Conservation (phyloP, 30 jellyfish, hydroid and myxozoan genomes). For the Chironex yamaguchii region DNA sequence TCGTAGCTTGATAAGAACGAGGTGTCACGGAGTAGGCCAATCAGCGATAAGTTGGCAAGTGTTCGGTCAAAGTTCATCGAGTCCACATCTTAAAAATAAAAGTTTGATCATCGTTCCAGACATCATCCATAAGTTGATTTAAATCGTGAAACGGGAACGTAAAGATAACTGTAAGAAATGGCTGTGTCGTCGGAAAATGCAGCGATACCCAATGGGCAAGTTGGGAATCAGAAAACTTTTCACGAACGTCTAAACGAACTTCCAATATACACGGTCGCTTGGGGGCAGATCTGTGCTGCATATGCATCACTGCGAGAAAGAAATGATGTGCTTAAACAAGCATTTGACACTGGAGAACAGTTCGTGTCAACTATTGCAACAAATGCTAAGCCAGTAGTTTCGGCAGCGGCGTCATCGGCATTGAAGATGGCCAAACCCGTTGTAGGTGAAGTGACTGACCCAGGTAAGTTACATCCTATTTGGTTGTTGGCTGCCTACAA, state of each 20-base stretch:
- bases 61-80: no score
- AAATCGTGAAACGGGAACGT: no score
- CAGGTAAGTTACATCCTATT: constrained; percentile 65
- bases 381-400: constrained; percentile 95
- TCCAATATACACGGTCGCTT: constrained; percentile 90
- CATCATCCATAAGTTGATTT: no score
- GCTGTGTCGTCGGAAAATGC: no score
- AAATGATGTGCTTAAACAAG: constrained; percentile 79
- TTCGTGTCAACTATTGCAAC: constrained; percentile 73
- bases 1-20: no score
- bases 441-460: constrained; percentile 93
- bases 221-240: constrained; percentile 69
- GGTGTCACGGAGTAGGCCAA: no score
- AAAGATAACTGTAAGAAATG: no score
- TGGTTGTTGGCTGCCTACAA: background rate
- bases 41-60: no score
- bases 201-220: constrained; percentile 53
- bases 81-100: no score
- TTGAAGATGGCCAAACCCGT: constrained; percentile 93
- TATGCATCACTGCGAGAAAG: constrained; percentile 82
- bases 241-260: constrained; percentile 92
- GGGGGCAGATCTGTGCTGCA: constrained; percentile 80
- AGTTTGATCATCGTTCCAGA: no score
- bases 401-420: constrained; percentile 93
- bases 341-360: constrained; percentile 89